Conservation (phyloP, 2,888 invertebrate genomes). For the Drosophila mercatorum region DNA sequence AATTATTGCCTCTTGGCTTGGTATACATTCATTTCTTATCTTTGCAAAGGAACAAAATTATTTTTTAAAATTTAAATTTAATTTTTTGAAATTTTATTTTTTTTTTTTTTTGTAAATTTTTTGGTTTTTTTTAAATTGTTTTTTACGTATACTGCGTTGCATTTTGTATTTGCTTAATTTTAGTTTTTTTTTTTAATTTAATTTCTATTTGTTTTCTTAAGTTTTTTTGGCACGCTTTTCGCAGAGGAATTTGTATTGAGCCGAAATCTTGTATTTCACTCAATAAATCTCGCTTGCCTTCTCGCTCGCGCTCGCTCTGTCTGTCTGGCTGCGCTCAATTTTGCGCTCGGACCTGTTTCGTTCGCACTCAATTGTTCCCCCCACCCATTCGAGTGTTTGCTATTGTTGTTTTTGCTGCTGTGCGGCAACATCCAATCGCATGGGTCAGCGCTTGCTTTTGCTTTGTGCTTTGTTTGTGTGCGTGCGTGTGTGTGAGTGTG, state of each 20-base stretch:
- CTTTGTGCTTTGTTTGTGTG: conserved; percentile 58
- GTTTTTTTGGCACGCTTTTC: conserved; percentile 58
- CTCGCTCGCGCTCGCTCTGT: neutral
- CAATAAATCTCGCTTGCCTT: conserved; percentile 34
- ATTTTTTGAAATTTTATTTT: conserved; percentile 18
- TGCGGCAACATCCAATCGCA: conserved; percentile 68
- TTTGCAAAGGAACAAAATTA: conserved; percentile 26
- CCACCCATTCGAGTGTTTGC: conserved; percentile 59
- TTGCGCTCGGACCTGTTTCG: conserved; percentile 46
- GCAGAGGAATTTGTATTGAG: conserved; percentile 40
- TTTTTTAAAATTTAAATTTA: conserved; percentile 44
- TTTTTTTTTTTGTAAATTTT: conserved; percentile 12
- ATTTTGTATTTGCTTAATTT: conserved; percentile 63
- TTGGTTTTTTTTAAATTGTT: conserved; percentile 5
- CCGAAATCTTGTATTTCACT: conserved; percentile 30
- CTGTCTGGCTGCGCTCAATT: neutral
- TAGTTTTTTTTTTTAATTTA: conserved; percentile 26
- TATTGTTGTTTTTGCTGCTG: conserved; percentile 47
- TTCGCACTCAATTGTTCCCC: conserved; percentile 51
- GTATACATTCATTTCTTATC: conserved; percentile 22
- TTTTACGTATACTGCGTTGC: conserved; percentile 82
- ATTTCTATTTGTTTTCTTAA: conserved; percentile 14
- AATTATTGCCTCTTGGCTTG: conserved; percentile 40
- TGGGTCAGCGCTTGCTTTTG: conserved; percentile 55
- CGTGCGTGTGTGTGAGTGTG: neutral